Percentiles rank a stretch among this genome's conserved stretches.
Conservation (phyloP, 2,888 invertebrate species). For the Fragum whitleyi region DNA sequence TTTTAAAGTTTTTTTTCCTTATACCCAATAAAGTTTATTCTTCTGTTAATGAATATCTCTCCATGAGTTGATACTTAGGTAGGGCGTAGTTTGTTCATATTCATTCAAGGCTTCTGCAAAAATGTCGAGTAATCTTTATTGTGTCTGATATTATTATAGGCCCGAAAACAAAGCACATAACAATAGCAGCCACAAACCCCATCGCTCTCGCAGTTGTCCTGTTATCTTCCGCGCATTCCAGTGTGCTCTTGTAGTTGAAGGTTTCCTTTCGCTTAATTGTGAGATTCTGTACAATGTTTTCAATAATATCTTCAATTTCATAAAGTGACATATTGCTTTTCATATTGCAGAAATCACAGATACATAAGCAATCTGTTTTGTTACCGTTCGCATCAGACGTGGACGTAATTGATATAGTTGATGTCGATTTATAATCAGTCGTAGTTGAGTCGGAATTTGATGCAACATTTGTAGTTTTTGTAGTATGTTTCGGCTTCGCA, state of each 20-base stretch:
- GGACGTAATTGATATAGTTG: background rate
- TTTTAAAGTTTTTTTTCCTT: too few species aligned
- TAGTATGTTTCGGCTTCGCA: background rate
- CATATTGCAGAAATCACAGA: background rate
- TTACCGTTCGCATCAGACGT: background rate
- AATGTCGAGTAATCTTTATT: background rate
- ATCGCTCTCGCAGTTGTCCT: constrained; percentile 1
- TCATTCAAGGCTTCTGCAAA: too few species aligned
- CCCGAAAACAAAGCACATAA: constrained; percentile 15
- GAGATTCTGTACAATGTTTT: background rate
- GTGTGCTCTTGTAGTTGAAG: background rate
- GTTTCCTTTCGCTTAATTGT: constrained; percentile 1
- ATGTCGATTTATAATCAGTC: background rate
- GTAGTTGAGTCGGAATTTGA: too few species aligned
- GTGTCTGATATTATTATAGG: constrained; percentile 9
- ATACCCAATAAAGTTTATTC: too few species aligned
- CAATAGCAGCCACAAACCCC: constrained; percentile 8
- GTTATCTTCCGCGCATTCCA: constrained; percentile 11
- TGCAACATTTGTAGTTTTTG: background rate
- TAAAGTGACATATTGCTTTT: background rate
- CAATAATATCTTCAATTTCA: background rate
- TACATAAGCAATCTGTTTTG: background rate
- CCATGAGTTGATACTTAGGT: too few species aligned
- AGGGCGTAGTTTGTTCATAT: too few species aligned
- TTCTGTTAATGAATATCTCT: too few species aligned